Evolutionary conservation across 1,140 invertebrate genomes (phyloP), one percentile per base, ranked within the genome.

Genomic region (Maniola jurtina): DNA sequence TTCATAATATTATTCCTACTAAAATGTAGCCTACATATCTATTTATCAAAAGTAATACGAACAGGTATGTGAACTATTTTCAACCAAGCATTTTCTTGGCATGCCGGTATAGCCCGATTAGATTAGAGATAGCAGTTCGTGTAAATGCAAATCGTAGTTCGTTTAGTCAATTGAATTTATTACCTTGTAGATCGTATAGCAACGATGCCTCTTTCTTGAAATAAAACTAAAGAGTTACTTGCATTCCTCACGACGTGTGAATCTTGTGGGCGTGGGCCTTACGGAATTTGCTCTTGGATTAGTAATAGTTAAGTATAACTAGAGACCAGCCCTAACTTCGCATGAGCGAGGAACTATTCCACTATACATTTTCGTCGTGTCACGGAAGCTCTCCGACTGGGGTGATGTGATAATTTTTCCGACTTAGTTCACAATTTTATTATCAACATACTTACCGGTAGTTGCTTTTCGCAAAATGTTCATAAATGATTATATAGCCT

Each of bases 131-230:
- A 45, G 42, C 42, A 9, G 48, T 52, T 25, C 8, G 6, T 52
- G 16, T 52, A 25, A 52, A 52, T 25, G 16, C 16, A 52, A 52
- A 52, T 11, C 48, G 14, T 14, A 16, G 15, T 52, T 52, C 14
- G 10, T 52, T 52, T 52, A 16, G 48, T 25, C 16, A 52, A 16
- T 52, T 15, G 16, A 25, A 52, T 52, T 52, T 52, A 52, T 52
- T 52, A 15, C 16, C 16, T 52, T 8, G 48, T 52, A 52, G 14
- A 16, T 8, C 15, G 13, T 42, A 7, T 13, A 9, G 16, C 6
- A 11, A 52, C 8, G 48, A 25, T 15, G 45, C 6, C 13, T 48
- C 16, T 16, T 52, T 25, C 15, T 52, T 16, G 16, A 16, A 52
- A 52, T 52, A 52, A 52, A 25, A 16, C 14, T 25, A 52, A 45